A percentile compares a stretch with the other conserved stretches of the same genome.
These are phyloP conservation scores for Zygothrica quintamaculata DNA, from an alignment of 2,888 invertebrate species.

Conservation along the genomic window DNA sequence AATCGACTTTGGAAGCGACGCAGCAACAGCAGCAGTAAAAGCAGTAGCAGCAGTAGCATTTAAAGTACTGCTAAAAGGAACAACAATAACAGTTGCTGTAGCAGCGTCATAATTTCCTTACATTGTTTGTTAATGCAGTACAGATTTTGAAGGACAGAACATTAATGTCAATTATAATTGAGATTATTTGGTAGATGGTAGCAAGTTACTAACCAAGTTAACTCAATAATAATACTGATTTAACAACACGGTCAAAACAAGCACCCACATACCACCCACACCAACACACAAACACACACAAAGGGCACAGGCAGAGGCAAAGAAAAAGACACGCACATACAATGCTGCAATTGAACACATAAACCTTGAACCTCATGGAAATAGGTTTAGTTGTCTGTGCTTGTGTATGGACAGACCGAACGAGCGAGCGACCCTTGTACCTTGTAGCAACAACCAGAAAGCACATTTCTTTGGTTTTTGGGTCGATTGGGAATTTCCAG, in stretches of 20 bases:
- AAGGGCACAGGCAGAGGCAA: background rate
- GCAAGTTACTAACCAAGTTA: too few relatives aligned
- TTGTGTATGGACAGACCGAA: too few relatives aligned
- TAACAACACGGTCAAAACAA: conserved; percentile 17
- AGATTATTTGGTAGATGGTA: conserved; percentile 14
- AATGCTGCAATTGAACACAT: conserved; percentile 24
- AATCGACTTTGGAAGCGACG: conserved; percentile 76
- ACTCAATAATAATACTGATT: too few relatives aligned
- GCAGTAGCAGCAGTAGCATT: background rate
- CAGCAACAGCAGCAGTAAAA: conserved; percentile 25
- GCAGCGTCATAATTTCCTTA: conserved; percentile 21
- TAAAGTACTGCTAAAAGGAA: too few relatives aligned
- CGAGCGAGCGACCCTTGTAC: too few relatives aligned
- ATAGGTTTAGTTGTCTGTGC: conserved; percentile 34
- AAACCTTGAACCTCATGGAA: conserved; percentile 72
- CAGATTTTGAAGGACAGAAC: background rate
- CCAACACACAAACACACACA: conserved; percentile 16
- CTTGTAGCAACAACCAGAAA: conserved; percentile 60
- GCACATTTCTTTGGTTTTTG: conserved; percentile 48
- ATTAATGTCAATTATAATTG: conserved; percentile 49
- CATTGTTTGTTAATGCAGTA: conserved; percentile 18
- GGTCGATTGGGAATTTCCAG: conserved; percentile 73
- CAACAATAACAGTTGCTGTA: too few relatives aligned
- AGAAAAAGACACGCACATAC: conserved; percentile 20
- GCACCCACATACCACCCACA: conserved; percentile 1